A percentile compares a stretch with the other conserved stretches of the same genome.
These are phyloP conservation scores for Watsonalla cultraria DNA, from an alignment of 2,888 invertebrate genomes.

Conservation along the genomic window DNA sequence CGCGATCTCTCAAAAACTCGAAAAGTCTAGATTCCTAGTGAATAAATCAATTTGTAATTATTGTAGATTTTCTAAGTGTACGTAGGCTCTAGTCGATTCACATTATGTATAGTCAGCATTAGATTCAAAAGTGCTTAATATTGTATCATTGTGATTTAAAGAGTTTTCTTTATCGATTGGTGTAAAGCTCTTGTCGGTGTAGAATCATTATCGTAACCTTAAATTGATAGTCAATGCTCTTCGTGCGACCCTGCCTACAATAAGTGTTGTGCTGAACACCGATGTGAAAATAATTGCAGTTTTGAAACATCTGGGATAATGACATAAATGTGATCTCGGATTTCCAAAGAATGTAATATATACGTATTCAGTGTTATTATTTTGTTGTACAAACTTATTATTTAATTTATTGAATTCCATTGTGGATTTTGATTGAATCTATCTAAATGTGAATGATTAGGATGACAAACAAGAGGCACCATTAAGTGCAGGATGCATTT, in stretches of 20 bases:
- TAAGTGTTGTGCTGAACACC: neutral
- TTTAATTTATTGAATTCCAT: conserved; percentile 24
- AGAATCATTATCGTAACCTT: conserved; percentile 28
- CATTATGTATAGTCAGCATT: conserved; percentile 55
- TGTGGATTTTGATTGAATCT: conserved; percentile 34
- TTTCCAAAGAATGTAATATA: neutral
- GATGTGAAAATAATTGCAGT: too few relatives aligned
- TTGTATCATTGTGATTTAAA: conserved; percentile 51
- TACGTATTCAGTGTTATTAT: conserved; percentile 4
- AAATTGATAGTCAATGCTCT: conserved; percentile 18
- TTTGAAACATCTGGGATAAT: conserved; percentile 1
- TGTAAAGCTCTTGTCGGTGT: conserved; percentile 48
- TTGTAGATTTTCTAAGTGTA: conserved; percentile 77
- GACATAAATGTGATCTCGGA: conserved; percentile 1
- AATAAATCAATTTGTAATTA: conserved; percentile 61
- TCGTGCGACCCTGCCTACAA: neutral
- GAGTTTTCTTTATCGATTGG: conserved; percentile 47
- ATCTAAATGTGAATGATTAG: conserved; percentile 56
- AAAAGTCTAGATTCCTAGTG: conserved; percentile 73
- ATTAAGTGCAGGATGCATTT: conserved; percentile 59
- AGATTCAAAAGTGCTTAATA: conserved; percentile 70
- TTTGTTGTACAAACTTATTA: conserved; percentile 30
- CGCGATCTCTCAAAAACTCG: conserved; percentile 67
- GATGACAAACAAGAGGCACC: conserved; percentile 53
- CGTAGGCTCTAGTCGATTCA: conserved; percentile 50